phyloP scores from a whole-genome alignment of 2,888 invertebrate genomes.

The Lissocephala sabroskyi region DNA sequence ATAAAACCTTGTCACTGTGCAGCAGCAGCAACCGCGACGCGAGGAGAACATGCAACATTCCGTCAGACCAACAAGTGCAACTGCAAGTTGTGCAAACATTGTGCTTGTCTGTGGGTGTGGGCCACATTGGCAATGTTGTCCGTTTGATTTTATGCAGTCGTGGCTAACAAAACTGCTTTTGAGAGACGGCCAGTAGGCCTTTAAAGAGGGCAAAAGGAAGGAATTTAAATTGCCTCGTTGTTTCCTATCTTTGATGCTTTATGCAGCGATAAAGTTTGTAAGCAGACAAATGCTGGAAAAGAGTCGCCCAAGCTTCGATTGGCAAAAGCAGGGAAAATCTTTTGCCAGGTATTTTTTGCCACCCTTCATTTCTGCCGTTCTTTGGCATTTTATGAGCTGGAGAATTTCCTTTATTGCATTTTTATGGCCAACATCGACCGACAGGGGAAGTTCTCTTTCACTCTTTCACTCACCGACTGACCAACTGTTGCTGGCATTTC shows the following conservation, averaged over 20 bases:
- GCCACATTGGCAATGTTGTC: conserved; percentile 9
- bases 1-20: too few relatives aligned
- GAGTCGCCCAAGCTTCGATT: neutral
- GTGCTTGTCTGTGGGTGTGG: too few relatives aligned
- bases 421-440: conserved; percentile 3
- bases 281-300: neutral
- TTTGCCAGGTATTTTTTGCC: too few relatives aligned
- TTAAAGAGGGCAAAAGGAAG: too few relatives aligned
- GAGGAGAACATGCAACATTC: too few relatives aligned
- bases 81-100: neutral
- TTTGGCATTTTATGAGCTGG: conserved; percentile 22
- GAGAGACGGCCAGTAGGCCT: neutral
- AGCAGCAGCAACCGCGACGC: too few relatives aligned
- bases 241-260: too few relatives aligned
- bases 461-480: neutral
- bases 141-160: conserved; percentile 3
- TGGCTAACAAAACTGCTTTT: neutral
- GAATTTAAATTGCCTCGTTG: too few relatives aligned
- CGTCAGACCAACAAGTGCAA: neutral
- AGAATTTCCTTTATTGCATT: conserved; percentile 39
- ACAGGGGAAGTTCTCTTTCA: conserved; percentile 9
- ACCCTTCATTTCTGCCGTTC: too few relatives aligned
- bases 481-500: neutral
- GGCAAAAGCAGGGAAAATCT: too few relatives aligned
- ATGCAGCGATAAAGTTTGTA: too few relatives aligned